A percentile compares a stretch with the other conserved stretches of the same genome.
Conservation (phyloP, 1,140 invertebrate genomes). For the Seison nebaliae region DNA sequence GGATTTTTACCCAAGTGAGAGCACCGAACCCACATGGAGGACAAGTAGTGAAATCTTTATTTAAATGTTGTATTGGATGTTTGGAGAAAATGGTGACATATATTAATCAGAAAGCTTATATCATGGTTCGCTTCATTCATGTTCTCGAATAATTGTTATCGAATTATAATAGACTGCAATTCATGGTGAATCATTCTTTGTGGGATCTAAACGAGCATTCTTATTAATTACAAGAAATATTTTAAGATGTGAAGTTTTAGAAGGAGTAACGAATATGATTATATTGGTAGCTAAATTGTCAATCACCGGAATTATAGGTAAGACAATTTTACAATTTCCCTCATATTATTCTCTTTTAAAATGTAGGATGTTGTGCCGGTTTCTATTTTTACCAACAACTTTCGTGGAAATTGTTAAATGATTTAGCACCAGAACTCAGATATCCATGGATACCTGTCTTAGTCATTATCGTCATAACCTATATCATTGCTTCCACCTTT, state of each 20-base stretch:
- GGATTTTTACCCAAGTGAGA: too few relatives aligned
- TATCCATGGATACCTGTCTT: slow-evolving; percentile 9
- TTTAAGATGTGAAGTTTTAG: slow-evolving; percentile 50
- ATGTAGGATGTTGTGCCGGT: too few relatives aligned
- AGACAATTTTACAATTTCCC: slow-evolving; percentile 6
- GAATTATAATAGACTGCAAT: too few relatives aligned
- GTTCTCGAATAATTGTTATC: too few relatives aligned
- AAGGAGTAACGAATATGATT: slow-evolving; percentile 67
- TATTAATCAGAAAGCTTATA: slow-evolving; percentile 11
- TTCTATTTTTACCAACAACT: too few relatives aligned
- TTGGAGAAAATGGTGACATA: slow-evolving; percentile 11
- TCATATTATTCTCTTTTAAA: slow-evolving; percentile 3
- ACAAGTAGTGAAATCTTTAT: too few relatives aligned
- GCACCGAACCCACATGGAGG: too few relatives aligned
- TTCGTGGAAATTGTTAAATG: slow-evolving; percentile 2
- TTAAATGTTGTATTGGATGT: slow-evolving; percentile 9
- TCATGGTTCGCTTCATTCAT: too few relatives aligned
- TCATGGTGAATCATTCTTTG: slow-evolving; percentile 67
- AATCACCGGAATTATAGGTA: slow-evolving; percentile 42
- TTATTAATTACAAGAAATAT: slow-evolving; percentile 63
- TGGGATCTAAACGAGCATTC: slow-evolving; percentile 61
- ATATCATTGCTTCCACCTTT: slow-evolving; percentile 55
- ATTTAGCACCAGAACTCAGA: slow-evolving; percentile 10
- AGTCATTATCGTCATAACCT: slow-evolving; percentile 21
- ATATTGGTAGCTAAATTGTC: slow-evolving; percentile 62